Evolutionary conservation across 2,888 invertebrate genomes (phyloP).

Genomic region (Lymantria monacha): DNA sequence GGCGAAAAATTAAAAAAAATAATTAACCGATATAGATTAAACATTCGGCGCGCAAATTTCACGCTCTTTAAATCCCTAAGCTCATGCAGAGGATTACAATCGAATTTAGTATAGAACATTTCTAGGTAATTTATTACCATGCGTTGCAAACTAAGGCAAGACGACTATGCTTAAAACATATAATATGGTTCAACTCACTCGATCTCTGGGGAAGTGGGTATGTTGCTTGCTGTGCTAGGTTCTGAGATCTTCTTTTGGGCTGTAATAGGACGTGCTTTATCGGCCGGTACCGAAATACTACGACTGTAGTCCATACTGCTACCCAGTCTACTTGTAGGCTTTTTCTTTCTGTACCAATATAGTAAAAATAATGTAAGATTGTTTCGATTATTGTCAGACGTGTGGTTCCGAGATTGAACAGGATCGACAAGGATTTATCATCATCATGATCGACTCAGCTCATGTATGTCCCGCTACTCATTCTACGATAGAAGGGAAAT

Average conservation of each 20-base stretch:
- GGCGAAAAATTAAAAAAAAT: no score
- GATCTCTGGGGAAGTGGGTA: constrained; percentile 86
- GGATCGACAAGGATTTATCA: no score
- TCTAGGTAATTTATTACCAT: constrained; percentile 36
- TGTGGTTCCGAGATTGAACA: no score
- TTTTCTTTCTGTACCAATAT: constrained; percentile 84
- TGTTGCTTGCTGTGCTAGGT: constrained; percentile 80
- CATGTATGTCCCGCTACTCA: no score
- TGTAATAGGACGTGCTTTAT: constrained; percentile 79
- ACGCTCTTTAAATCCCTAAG: constrained; percentile 3
- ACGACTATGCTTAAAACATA: constrained; percentile 23
- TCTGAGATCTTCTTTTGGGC: constrained; percentile 78
- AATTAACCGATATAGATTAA: background rate
- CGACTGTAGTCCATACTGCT: constrained; percentile 89
- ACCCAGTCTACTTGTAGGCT: constrained; percentile 83
- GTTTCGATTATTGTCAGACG: background rate
- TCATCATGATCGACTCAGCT: no score
- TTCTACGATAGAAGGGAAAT: no score
- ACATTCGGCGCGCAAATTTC: background rate
- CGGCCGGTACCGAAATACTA: constrained; percentile 94
- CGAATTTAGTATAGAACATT: constrained; percentile 10
- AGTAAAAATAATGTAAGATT: background rate
- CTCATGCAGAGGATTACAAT: constrained; percentile 26
- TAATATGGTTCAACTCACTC: constrained; percentile 80
- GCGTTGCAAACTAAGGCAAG: constrained; percentile 36